Base-by-base conservation (phyloP, 2,797 vertebrate genomes). In the Enteromius paludinosus region DNA sequence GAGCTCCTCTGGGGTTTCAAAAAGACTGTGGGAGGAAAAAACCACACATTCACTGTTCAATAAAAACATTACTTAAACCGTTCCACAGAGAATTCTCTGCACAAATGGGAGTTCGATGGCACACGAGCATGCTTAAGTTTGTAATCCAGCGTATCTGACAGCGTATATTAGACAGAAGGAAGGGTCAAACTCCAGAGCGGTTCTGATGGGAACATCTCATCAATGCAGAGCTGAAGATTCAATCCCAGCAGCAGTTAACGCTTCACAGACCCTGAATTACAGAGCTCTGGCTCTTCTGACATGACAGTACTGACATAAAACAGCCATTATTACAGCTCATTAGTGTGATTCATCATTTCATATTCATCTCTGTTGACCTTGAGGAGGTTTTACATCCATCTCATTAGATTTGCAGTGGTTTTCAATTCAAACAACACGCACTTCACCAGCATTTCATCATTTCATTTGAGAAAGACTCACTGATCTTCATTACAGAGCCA, bases 261-360 rank as follows among this genome's bases (percentile, higher is more conserved):
- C 47, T 54, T 54, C 71, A 73, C 17, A 72, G 28, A 33, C 9
- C 45, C 68, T 30, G 69, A 49, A 49, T 47, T 30, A 71, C 43
- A 47, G 35, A 23, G 20, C n/a, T 5, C 11, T 6, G 68, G 15
- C 68, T 28, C 41, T 70, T 71, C 25, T 47, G 43, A 9, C 10
- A 52, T 1, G 0, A 71, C 17, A 71, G 30, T 7, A 72, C 12
- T 28, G n/a, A 69, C 23, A 18, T 49, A 12, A 71, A 49, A 30
- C 25, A 49, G 25, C 2, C 69, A 20, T 30, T 17, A 25, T 15
- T 47, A 47, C 68, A 11, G 10, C 8, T 25, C 43, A 12, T 49
- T 71, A 71, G 9, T 8, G 25, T 30, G 25, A 17, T 12, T 0
- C 30, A 20, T 43, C 2, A 49, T 11, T 47, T 47, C 14, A 71